Evolutionary conservation across 2,797 vertebrate species (phyloP), one percentile per base, ranked within the genome.

Genomic region (Lophura swinhoii): DNA sequence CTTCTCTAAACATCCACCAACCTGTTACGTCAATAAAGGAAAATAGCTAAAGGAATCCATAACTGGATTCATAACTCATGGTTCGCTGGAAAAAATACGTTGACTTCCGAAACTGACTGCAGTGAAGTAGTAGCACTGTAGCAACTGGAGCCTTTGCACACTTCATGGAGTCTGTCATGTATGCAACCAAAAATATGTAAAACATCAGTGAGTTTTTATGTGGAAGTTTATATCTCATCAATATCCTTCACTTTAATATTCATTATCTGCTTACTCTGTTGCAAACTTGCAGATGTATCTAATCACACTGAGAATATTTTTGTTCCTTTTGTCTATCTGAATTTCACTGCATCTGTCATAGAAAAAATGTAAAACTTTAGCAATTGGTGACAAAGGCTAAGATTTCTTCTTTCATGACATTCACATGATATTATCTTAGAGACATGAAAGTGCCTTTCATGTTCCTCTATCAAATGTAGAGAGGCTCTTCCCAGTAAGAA

Each of bases 101-200:
- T 94, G 35, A 75, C 69, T 91, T 96, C 62, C 77, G 55, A 35
- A 94, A 46, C 43, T 90, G 56, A 91, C 82, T 82, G 41, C 71
- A 64, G 37, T 89, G 78, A 14, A 16, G 28, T 53, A 53, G 51
- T 29, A 53, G 51, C 51, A 29, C 14, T 91, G 91, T 87, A 91
- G 14, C 53, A 90, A 39, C 20, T 14, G 43, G 66, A 90, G 23
- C n/a, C 49, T 79, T 80, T 90, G 33, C 6, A 68, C 33, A 41
- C 3, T 82, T 94, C 59, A 72, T 2, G 8, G 28, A 67, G 21
- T 16, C 17, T 28, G 49, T 15, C 49, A 51, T 15, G 13, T 51
- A 51, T 51, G 49, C 49, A 51, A 51, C 24, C 26, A 28, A 51
- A 26, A 26, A 28, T 51, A 51, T 51, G 24, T 14, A 51, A 51